Percentiles rank a stretch among this genome's conserved stretches.
These are phyloP conservation scores for Donacobius atricapilla DNA, from an alignment of 2,113 vertebrate genomes.

Conservation along the genomic window DNA sequence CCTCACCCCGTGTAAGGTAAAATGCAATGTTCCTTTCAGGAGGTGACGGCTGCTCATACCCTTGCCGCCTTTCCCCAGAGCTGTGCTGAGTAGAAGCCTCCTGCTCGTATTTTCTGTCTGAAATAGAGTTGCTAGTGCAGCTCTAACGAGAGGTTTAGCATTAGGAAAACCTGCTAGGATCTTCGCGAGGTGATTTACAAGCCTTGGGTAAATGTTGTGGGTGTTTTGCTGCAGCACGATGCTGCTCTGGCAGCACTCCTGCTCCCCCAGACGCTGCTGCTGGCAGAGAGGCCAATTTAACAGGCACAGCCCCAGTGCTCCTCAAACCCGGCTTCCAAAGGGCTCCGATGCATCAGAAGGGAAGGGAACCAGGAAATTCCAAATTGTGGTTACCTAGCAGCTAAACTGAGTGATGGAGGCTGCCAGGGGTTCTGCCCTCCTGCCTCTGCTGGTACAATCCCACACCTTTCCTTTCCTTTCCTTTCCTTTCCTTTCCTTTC, in stretches of 20 bases:
- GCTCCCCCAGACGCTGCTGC: background rate
- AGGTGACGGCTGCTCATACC: background rate
- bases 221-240: background rate
- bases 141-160: background rate
- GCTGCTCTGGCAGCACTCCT: background rate
- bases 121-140: background rate
- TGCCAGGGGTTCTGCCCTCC: background rate
- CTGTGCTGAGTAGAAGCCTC: background rate
- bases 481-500: background rate
- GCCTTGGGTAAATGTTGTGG: background rate
- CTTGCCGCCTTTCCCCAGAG: background rate
- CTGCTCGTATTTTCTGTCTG: background rate
- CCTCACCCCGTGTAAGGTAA: background rate
- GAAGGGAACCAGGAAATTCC: background rate
- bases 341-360: too few species aligned
- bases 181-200: background rate
- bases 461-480: background rate
- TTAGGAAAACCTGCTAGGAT: background rate
- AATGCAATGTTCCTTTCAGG: background rate
- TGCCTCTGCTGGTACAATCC: background rate
- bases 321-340: background rate
- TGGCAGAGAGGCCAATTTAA: background rate
- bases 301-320: background rate
- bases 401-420: background rate
- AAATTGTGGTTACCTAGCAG: background rate